Percentiles rank a stretch among this genome's conserved stretches.
Evolutionary conservation across 2,888 invertebrate species (phyloP).

Genomic region (Caenorhabditis auriculariae): DNA sequence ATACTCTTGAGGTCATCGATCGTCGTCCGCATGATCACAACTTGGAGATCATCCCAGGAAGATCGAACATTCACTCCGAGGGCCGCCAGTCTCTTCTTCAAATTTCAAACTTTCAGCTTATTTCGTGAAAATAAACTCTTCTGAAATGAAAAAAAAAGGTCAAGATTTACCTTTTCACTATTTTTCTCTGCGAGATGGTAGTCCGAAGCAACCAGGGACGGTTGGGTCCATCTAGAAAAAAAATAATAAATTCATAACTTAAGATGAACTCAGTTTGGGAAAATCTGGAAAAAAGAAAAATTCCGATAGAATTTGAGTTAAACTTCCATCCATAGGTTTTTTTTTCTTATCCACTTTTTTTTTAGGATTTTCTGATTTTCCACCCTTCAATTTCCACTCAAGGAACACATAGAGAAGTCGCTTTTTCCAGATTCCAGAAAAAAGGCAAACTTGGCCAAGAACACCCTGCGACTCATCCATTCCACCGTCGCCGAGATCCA

Average conservation of each 20-base stretch:
- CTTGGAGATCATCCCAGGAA: constrained; percentile 91
- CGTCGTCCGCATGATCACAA: constrained; percentile 94
- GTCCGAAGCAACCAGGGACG: constrained; percentile 12
- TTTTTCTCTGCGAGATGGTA: constrained; percentile 14
- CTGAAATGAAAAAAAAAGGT: neutral
- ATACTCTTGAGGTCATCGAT: constrained; percentile 95
- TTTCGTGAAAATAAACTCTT: constrained; percentile 7
- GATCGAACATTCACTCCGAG: constrained; percentile 34
- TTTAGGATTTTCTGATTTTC: neutral
- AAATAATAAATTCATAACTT: no score
- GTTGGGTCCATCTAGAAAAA: constrained; percentile 20
- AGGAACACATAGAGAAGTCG: neutral
- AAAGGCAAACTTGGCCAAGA: constrained; percentile 79
- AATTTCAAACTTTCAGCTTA: neutral
- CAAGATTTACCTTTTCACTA: constrained; percentile 5
- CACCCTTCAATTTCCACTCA: constrained; percentile 8
- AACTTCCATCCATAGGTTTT: no score
- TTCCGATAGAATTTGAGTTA: no score
- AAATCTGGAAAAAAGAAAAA: no score
- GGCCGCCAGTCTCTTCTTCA: constrained; percentile 9
- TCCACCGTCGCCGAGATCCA: constrained; percentile 75
- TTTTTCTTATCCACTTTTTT: no score
- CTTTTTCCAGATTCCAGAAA: no score
- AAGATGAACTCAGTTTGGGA: no score
- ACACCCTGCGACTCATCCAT: constrained; percentile 95